Evolutionary conservation across 2,113 vertebrate species (phyloP).

Genomic region (Promerops cafer): DNA sequence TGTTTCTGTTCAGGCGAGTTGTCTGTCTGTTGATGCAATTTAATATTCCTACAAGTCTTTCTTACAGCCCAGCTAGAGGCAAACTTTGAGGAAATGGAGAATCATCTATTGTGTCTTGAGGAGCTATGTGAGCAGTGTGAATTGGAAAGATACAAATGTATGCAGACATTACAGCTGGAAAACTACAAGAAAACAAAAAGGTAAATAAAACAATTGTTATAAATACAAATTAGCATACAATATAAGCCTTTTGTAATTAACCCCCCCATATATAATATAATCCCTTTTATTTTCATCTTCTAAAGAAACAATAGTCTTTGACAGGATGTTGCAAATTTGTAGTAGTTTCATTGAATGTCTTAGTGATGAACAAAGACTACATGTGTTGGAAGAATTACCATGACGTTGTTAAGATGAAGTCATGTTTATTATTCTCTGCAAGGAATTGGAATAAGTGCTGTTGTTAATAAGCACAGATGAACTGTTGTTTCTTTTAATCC

Average conservation of each 20-base stretch:
- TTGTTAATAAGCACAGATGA: background rate
- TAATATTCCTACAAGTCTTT: conserved; percentile 35
- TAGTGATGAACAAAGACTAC: background rate
- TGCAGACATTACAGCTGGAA: conserved; percentile 82
- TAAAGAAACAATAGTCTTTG: background rate
- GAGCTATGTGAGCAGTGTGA: conserved; percentile 89
- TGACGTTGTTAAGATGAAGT: background rate
- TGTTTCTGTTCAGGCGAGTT: background rate
- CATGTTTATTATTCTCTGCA: background rate
- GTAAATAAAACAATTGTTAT: conserved; percentile 59
- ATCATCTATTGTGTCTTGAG: conserved; percentile 82
- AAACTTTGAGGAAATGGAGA: conserved; percentile 91
- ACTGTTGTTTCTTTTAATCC: background rate
- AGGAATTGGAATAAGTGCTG: background rate
- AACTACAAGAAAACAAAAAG: conserved; percentile 89
- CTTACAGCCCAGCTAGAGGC: conserved; percentile 84
- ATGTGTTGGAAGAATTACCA: background rate
- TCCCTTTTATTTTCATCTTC: background rate
- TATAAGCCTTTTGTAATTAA: background rate
- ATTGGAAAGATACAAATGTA: conserved; percentile 79
- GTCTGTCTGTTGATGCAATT: background rate
- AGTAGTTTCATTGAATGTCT: background rate
- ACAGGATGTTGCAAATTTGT: background rate
- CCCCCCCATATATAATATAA: background rate
- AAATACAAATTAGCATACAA: background rate